Conservation (phyloP, 2,797 vertebrate genomes). For the Ciconia nigra region DNA sequence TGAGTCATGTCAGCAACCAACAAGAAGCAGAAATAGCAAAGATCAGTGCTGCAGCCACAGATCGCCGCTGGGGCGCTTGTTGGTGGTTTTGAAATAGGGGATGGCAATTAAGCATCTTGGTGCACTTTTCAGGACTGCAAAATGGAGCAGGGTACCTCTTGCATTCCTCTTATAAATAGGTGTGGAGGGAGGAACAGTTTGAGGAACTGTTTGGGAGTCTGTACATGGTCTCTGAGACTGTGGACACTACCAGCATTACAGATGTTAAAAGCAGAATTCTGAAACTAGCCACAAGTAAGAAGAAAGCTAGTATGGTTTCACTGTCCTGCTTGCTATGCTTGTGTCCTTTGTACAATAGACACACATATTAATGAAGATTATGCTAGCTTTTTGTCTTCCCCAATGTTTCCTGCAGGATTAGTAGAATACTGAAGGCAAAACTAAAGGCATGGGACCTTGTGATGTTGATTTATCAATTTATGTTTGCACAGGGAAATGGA, state of each 20-base stretch:
- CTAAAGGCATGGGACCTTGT: background rate
- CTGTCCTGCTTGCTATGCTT: background rate
- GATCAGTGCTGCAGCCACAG: background rate
- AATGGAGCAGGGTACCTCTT: background rate
- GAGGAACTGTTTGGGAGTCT: background rate
- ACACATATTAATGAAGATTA: background rate
- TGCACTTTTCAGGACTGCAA: background rate
- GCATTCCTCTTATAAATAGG: background rate
- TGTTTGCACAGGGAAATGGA: background rate
- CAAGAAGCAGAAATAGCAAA: background rate
- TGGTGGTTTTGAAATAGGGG: background rate
- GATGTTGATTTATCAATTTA: background rate
- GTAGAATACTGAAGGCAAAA: background rate
- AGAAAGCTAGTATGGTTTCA: background rate
- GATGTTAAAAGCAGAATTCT: background rate
- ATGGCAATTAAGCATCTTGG: background rate
- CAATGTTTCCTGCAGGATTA: background rate
- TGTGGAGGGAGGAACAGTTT: background rate
- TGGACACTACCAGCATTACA: background rate
- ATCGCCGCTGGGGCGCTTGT: background rate
- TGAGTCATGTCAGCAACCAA: slow-evolving; percentile 16
- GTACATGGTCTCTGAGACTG: background rate
- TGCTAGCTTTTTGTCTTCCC: background rate
- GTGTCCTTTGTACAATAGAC: background rate
- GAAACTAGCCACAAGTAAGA: background rate